phyloP scores from a whole-genome alignment of 2,113 vertebrate genomes.

The Nothocercus nigrocapillus region DNA sequence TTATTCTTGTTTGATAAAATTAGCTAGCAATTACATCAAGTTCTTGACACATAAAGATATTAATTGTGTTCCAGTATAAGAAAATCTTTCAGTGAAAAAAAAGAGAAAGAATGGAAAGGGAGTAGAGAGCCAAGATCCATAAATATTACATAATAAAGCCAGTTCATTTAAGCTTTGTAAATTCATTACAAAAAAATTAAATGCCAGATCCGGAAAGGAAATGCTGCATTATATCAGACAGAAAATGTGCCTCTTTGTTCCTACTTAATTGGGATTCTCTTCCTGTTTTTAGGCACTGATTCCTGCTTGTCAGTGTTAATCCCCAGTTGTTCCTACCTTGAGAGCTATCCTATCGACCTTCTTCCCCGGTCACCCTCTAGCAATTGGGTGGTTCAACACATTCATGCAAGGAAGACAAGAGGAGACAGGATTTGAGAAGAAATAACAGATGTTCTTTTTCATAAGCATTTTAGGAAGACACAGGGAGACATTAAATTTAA shows the following conservation, averaged over 20 bases:
- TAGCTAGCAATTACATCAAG: neutral
- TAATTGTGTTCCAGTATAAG: neutral
- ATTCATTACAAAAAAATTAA: neutral
- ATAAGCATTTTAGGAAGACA: neutral
- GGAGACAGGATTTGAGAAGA: neutral
- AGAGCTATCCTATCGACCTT: slow-evolving; percentile 15
- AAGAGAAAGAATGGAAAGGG: neutral
- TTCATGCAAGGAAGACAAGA: neutral
- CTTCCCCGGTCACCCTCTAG: neutral
- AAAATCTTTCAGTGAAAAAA: neutral
- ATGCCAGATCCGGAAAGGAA: neutral
- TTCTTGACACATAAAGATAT: neutral
- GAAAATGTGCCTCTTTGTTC: neutral
- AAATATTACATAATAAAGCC: neutral
- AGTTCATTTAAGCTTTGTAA: neutral
- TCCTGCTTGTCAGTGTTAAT: slow-evolving; percentile 9
- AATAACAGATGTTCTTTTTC: neutral
- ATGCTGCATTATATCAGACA: neutral
- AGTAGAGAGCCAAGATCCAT: neutral
- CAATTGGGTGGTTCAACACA: neutral
- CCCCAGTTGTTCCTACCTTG: slow-evolving; percentile 6
- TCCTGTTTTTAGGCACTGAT: neutral
- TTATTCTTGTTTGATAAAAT: neutral
- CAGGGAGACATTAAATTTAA: neutral
- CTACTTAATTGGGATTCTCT: neutral